Evolutionary conservation across 2,797 vertebrate species (phyloP).

Genomic region (Perodicticus potto): DNA sequence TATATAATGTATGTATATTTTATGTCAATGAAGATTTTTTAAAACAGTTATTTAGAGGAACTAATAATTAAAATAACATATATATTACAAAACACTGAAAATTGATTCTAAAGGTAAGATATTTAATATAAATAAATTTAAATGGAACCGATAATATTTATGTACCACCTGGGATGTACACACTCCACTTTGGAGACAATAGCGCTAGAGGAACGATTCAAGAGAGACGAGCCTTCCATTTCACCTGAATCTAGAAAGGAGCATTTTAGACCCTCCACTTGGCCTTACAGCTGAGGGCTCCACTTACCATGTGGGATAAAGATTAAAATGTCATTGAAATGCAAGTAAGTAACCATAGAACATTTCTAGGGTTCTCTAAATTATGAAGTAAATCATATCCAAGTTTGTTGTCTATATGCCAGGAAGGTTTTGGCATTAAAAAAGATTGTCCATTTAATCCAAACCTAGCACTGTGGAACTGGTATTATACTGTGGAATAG

Average conservation of each 20-base stretch:
- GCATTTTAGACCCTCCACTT: background rate
- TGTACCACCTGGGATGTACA: background rate
- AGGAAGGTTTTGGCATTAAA: background rate
- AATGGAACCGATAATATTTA: constrained; percentile 21
- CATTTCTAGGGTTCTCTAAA: background rate
- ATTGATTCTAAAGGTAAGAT: constrained; percentile 7
- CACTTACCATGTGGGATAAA: background rate
- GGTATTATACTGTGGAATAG: background rate
- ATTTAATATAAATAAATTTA: background rate
- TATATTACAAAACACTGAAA: constrained; percentile 8
- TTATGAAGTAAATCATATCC: background rate
- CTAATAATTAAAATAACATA: constrained; percentile 34
- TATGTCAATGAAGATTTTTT: too few species aligned
- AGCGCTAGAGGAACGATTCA: background rate
- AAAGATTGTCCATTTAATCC: background rate
- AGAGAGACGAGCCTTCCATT: background rate
- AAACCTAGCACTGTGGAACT: background rate
- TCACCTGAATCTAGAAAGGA: background rate
- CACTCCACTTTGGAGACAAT: background rate
- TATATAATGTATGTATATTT: too few species aligned
- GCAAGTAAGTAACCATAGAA: background rate
- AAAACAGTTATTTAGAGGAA: constrained; percentile 8
- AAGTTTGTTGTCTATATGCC: background rate
- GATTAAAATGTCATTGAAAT: background rate
- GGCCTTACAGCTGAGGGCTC: background rate